Conservation (phyloP, 2,888 invertebrate species). For the Pollenia amentaria region DNA sequence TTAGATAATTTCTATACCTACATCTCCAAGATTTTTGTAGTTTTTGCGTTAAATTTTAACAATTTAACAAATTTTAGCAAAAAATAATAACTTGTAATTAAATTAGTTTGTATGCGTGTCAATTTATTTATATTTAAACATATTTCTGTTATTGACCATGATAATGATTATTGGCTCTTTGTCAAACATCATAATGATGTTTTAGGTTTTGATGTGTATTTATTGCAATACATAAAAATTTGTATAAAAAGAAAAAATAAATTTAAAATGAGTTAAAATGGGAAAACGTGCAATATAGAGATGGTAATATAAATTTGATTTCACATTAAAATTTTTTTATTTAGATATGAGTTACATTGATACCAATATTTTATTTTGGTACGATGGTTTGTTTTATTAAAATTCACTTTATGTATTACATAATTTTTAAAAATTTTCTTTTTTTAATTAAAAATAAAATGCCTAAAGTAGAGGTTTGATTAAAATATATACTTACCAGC, state of each 20-base stretch:
- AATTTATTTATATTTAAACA: constrained; percentile 33
- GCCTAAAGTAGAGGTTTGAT: not conserved
- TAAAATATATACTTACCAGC: constrained; percentile 59
- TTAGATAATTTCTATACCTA: no score
- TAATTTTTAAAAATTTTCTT: constrained; percentile 37
- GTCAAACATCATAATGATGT: constrained; percentile 64
- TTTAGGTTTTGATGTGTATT: constrained; percentile 30
- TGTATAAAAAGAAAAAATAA: constrained; percentile 40
- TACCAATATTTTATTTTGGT: no score
- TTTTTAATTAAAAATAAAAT: not conserved
- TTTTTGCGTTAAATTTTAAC: no score
- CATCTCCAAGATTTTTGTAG: no score
- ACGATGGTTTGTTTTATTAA: not conserved
- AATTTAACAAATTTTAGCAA: no score
- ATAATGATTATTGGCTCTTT: constrained; percentile 56
- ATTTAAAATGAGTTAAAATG: constrained; percentile 57
- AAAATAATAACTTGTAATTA: constrained; percentile 3
- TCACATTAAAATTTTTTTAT: not conserved
- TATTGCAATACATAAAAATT: constrained; percentile 25
- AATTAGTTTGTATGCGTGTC: constrained; percentile 28
- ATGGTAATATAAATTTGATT: not conserved
- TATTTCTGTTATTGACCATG: constrained; percentile 41
- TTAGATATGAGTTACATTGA: not conserved
- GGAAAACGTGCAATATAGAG: constrained; percentile 54
- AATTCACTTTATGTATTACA: constrained; percentile 32